Percentiles rank a stretch among this genome's conserved stretches.
phyloP scores from a whole-genome alignment of 2,113 vertebrate species.

The Potamarius usumacintae region DNA sequence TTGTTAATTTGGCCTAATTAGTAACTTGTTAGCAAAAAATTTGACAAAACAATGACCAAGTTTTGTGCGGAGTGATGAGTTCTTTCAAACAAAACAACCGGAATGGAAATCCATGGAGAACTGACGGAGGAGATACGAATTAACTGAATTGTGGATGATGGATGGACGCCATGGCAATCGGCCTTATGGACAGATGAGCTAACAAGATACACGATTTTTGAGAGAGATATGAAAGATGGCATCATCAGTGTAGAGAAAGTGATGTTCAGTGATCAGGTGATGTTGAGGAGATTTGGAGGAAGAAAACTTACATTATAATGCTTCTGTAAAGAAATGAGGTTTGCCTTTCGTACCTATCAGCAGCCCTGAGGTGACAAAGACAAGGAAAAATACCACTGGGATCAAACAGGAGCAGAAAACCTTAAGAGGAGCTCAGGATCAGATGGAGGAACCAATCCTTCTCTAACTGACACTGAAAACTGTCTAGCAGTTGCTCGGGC shows the following conservation, averaged over 20 bases:
- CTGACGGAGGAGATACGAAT: too few species aligned
- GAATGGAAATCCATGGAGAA: too few species aligned
- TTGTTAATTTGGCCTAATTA: too few species aligned
- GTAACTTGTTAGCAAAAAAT: too few species aligned
- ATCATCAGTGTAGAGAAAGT: neutral
- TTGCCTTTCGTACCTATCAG: neutral
- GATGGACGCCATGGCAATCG: too few species aligned
- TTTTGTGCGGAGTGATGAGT: too few species aligned
- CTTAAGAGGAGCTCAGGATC: neutral
- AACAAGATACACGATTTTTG: too few species aligned
- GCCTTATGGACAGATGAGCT: too few species aligned
- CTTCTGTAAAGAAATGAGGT: neutral
- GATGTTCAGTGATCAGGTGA: neutral
- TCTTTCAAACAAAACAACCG: too few species aligned
- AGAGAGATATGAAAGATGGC: too few species aligned
- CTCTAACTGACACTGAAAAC: neutral
- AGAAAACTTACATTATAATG: neutral
- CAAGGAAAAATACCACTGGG: neutral
- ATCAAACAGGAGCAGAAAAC: neutral
- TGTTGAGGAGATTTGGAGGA: neutral
- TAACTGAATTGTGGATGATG: too few species aligned
- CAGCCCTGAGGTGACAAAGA: neutral
- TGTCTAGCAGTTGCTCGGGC: neutral
- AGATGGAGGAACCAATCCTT: neutral
- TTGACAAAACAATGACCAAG: too few species aligned